A percentile compares a stretch with the other conserved stretches of the same genome.
Evolutionary conservation across 1,140 invertebrate genomes (phyloP).

Genomic region (fruit fly (Drosophila melanogaster)): DNA sequence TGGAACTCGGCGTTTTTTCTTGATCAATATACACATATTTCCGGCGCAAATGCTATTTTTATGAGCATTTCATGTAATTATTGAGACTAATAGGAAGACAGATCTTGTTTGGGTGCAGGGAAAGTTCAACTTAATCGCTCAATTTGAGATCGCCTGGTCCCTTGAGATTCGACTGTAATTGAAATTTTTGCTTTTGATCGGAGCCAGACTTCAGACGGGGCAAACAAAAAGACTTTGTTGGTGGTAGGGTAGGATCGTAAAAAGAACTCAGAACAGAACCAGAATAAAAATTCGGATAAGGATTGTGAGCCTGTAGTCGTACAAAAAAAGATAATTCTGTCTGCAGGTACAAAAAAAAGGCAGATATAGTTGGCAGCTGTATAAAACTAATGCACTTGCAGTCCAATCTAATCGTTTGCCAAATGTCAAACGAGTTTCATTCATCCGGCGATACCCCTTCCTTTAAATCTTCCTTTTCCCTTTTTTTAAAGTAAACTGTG

Average conservation of each 20-base stretch:
- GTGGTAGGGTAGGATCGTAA: slow-evolving; percentile 67
- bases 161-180: slow-evolving; percentile 20
- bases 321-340: slow-evolving; percentile 74
- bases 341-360: slow-evolving; percentile 38
- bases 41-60: background rate
- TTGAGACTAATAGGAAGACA: slow-evolving; percentile 13
- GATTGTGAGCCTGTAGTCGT: slow-evolving; percentile 59
- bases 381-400: slow-evolving; percentile 73
- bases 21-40: background rate
- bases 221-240: slow-evolving; percentile 52
- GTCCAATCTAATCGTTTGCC: slow-evolving; percentile 73
- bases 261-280: slow-evolving; percentile 13
- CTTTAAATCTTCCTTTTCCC: background rate
- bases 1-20: no score
- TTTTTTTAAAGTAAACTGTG: background rate
- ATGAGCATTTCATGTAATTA: background rate
- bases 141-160: slow-evolving; percentile 38
- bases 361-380: slow-evolving; percentile 52
- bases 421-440: slow-evolving; percentile 72
- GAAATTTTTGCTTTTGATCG: slow-evolving; percentile 27
- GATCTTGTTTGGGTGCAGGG: slow-evolving; percentile 34
- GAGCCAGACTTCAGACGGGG: slow-evolving; percentile 42
- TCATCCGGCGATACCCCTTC: slow-evolving; percentile 41
- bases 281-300: slow-evolving; percentile 16
- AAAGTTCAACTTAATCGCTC: slow-evolving; percentile 68